phyloP scores from a whole-genome alignment of 2,888 invertebrate species.

The Dynastes grantii region DNA sequence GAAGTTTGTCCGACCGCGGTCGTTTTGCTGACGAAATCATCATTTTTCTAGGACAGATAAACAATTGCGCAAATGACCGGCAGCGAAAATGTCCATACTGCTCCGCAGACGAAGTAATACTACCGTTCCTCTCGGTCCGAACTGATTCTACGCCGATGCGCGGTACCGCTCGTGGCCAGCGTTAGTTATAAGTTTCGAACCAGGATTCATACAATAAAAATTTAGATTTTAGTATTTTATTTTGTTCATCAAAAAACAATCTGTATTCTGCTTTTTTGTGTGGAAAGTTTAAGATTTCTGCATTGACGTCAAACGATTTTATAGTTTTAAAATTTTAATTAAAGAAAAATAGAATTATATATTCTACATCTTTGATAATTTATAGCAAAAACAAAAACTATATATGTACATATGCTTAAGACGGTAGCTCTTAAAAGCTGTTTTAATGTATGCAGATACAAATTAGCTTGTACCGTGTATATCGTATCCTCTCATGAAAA shows the following conservation, averaged over 20 bases:
- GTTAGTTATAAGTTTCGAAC: not conserved
- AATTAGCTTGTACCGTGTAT: conserved; percentile 17
- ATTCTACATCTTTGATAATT: conserved; percentile 27
- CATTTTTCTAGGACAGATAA: too few species aligned
- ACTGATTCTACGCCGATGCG: too few species aligned
- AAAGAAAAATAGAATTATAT: conserved; percentile 27
- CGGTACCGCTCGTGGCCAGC: too few species aligned
- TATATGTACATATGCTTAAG: conserved; percentile 16
- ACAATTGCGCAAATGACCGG: too few species aligned
- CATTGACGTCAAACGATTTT: conserved; percentile 36
- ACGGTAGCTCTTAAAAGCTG: conserved; percentile 24
- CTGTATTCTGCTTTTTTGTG: not conserved
- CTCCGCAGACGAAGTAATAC: too few species aligned
- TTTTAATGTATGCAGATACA: conserved; percentile 24
- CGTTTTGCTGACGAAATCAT: too few species aligned
- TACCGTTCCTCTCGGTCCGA: too few species aligned
- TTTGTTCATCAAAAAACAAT: conserved; percentile 5
- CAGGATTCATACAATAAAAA: conserved; percentile 16
- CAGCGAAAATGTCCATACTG: too few species aligned
- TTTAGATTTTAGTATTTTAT: conserved; percentile 36
- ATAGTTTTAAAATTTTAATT: conserved; percentile 21
- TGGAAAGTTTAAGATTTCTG: conserved; percentile 21
- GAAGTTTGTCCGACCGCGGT: too few species aligned
- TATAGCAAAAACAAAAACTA: conserved; percentile 13
- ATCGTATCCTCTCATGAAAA: not conserved